Conservation (phyloP, 2,113 vertebrate species). For the Otocyon megalotis region DNA sequence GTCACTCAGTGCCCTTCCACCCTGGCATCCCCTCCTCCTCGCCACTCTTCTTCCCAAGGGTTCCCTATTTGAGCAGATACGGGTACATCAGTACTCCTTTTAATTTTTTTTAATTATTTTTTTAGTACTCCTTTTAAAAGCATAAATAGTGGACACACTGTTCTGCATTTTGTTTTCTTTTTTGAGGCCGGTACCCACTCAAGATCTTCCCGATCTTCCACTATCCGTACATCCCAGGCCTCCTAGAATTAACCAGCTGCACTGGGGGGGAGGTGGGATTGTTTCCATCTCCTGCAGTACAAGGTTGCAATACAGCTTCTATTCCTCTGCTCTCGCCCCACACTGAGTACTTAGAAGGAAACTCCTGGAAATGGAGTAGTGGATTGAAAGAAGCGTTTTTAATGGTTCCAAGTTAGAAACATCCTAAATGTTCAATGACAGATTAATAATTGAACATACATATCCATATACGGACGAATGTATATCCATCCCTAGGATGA, state of each 20-base stretch:
- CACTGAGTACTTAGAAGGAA: not conserved
- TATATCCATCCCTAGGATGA: not conserved
- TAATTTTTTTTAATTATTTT: too few relatives aligned
- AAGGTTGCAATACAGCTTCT: not conserved
- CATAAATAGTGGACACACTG: not conserved
- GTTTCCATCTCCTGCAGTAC: not conserved
- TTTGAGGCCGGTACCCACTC: fast-evolving
- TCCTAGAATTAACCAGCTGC: not conserved
- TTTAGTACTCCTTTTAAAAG: not conserved
- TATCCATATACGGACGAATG: not conserved
- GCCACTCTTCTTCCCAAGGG: not conserved
- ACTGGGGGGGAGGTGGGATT: not conserved
- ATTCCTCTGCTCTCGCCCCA: not conserved
- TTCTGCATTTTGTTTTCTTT: not conserved
- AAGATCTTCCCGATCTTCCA: not conserved
- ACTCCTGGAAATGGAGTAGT: not conserved
- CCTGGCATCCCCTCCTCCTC: not conserved
- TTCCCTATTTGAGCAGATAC: not conserved
- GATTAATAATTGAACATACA: not conserved
- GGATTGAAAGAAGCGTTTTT: not conserved
- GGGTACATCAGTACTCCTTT: not conserved
- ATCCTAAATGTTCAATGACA: not conserved
- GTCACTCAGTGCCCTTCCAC: too few relatives aligned
- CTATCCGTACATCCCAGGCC: not conserved
- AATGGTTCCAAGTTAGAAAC: not conserved